phyloP scores from a whole-genome alignment of 2,888 invertebrate genomes.

The Pteria penguin region DNA sequence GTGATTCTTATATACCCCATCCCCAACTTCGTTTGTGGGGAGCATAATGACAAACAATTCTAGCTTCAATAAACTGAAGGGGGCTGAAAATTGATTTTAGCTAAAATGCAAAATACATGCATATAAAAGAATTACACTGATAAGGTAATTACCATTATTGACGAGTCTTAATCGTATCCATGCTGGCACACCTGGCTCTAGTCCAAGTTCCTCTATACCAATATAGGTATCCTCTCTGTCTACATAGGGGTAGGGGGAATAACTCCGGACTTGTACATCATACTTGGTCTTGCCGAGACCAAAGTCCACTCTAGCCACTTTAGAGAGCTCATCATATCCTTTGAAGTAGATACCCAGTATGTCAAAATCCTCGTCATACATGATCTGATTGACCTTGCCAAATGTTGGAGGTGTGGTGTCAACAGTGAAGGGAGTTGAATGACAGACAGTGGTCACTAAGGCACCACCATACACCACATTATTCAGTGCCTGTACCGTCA shows the following conservation, averaged over 20 bases:
- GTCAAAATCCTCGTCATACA: conserved; percentile 67
- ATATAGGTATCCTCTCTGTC: conserved; percentile 55
- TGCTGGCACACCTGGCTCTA: conserved; percentile 62
- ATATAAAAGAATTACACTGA: no score
- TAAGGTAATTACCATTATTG: conserved; percentile 67
- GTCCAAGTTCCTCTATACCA: conserved; percentile 59
- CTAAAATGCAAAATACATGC: no score
- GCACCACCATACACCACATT: conserved; percentile 62
- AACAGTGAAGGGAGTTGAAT: conserved; percentile 60
- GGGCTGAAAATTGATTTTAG: no score
- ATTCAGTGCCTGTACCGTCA: conserved; percentile 65
- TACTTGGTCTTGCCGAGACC: conserved; percentile 65
- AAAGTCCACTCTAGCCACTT: conserved; percentile 60
- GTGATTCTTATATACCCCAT: no score
- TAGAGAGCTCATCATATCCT: conserved; percentile 54
- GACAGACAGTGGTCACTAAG: conserved; percentile 66
- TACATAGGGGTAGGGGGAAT: conserved; percentile 54
- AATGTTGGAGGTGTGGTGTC: conserved; percentile 65
- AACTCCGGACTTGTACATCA: conserved; percentile 57
- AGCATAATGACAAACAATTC: no score
- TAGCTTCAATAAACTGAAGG: no score
- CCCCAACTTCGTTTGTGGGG: no score
- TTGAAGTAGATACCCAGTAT: conserved; percentile 62
- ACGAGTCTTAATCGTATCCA: conserved; percentile 66
- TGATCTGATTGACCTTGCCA: conserved; percentile 54